phyloP scores from a whole-genome alignment of 1,140 invertebrate genomes.

The Drosophila tropicalis region DNA sequence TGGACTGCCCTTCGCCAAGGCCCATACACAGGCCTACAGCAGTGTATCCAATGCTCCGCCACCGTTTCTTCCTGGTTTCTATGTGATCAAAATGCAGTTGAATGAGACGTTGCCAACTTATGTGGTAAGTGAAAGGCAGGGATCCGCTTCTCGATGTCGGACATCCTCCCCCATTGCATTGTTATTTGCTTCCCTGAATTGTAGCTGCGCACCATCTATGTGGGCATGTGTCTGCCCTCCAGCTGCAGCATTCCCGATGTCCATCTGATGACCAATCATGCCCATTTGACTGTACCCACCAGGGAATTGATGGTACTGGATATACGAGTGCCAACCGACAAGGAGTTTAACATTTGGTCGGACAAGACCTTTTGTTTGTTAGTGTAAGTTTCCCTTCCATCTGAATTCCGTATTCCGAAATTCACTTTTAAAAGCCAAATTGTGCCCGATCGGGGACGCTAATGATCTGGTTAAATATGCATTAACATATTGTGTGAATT shows the following conservation, averaged over 20 bases:
- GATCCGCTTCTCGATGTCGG: too few species aligned
- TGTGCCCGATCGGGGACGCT: slow-evolving; percentile 16
- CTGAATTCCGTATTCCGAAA: slow-evolving; percentile 20
- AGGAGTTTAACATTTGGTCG: slow-evolving; percentile 86
- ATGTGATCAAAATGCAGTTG: slow-evolving; percentile 85
- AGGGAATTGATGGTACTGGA: slow-evolving; percentile 84
- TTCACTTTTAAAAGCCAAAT: slow-evolving; percentile 39
- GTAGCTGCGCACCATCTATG: slow-evolving; percentile 86
- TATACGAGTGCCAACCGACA: slow-evolving; percentile 87
- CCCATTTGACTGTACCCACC: slow-evolving; percentile 83
- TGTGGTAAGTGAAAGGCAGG: slow-evolving; percentile 82
- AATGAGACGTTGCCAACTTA: slow-evolving; percentile 83
- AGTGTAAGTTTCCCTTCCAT: slow-evolving; percentile 85
- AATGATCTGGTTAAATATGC: slow-evolving; percentile 38
- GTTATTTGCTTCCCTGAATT: neutral
- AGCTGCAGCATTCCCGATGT: slow-evolving; percentile 87
- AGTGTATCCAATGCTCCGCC: slow-evolving; percentile 80
- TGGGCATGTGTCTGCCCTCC: slow-evolving; percentile 90
- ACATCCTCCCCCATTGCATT: too few species aligned
- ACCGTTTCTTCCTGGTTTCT: slow-evolving; percentile 86
- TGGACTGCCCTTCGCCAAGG: slow-evolving; percentile 72
- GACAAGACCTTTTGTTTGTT: slow-evolving; percentile 89
- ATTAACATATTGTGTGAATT: slow-evolving; percentile 19
- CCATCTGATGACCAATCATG: slow-evolving; percentile 84
- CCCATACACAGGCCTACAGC: slow-evolving; percentile 73